phyloP scores from a whole-genome alignment of 2,113 vertebrate genomes.

The Poeciliopsis prolifica region DNA sequence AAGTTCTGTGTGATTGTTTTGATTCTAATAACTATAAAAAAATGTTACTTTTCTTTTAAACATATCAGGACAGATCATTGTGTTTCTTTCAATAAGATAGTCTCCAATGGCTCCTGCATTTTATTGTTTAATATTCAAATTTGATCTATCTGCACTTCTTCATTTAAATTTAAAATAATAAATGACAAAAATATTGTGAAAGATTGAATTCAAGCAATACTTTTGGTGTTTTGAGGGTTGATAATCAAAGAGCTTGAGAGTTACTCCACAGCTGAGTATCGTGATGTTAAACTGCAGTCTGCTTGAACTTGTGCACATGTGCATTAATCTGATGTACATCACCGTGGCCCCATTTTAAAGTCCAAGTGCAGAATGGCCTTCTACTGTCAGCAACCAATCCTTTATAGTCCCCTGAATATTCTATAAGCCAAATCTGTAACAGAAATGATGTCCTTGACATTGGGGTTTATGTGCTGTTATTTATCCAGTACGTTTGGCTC shows the following conservation, averaged over 20 bases:
- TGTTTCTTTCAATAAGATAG: conserved; percentile 20
- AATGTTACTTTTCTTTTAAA: conserved; percentile 12
- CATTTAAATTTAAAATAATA: conserved; percentile 32
- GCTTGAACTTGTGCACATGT: conserved; percentile 61
- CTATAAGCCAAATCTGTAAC: conserved; percentile 39
- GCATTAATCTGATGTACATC: conserved; percentile 69
- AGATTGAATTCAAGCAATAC: conserved; percentile 4
- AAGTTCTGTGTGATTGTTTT: neutral
- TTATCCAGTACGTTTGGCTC: conserved; percentile 8
- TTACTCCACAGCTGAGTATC: conserved; percentile 38
- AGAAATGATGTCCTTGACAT: conserved; percentile 32
- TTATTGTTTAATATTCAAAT: conserved; percentile 29
- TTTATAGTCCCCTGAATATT: conserved; percentile 34
- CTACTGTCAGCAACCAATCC: conserved; percentile 47
- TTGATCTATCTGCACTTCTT: conserved; percentile 41
- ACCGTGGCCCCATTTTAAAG: conserved; percentile 61
- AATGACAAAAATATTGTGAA: neutral
- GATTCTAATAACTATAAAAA: conserved; percentile 24
- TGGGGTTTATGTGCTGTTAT: conserved; percentile 24
- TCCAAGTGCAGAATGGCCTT: conserved; percentile 46
- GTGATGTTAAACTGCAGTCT: conserved; percentile 58
- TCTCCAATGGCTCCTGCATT: conserved; percentile 45
- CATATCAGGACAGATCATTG: conserved; percentile 53
- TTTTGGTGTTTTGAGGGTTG: neutral
- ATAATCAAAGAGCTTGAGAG: neutral